phyloP scores from a whole-genome alignment of 2,113 vertebrate species.

The Entosphenus tridentatus region DNA sequence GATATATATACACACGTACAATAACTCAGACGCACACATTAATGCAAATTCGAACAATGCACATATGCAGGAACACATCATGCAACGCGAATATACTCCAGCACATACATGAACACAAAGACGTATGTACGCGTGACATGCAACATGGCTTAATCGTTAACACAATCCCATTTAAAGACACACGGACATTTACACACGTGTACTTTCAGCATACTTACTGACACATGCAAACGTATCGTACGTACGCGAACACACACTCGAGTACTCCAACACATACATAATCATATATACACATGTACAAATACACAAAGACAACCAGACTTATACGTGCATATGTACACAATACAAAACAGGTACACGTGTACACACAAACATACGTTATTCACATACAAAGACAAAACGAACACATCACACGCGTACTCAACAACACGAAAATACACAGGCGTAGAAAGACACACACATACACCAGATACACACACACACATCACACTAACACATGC shows the following conservation, averaged over 20 bases:
- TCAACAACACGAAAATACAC: neutral
- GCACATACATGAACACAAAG: no score
- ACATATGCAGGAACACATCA: no score
- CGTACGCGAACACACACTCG: neutral
- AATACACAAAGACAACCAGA: neutral
- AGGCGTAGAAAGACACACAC: neutral
- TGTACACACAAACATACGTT: neutral
- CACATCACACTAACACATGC: slow-evolving; percentile 15
- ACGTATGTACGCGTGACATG: no score
- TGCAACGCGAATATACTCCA: no score
- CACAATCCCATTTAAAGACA: no score
- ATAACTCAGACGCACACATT: no score
- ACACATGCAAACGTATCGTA: neutral
- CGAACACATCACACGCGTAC: neutral
- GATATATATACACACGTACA: neutral
- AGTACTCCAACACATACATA: neutral
- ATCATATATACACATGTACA: neutral
- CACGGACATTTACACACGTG: neutral
- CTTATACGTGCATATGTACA: neutral
- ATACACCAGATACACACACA: slow-evolving; percentile 1
- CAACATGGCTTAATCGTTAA: no score
- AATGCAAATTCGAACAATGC: no score
- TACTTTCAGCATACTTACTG: neutral
- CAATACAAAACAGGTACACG: neutral
- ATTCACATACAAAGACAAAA: neutral